A percentile compares a stretch with the other conserved stretches of the same genome.
Conservation (phyloP, 2,113 vertebrate genomes). For the Polyodon spathula region DNA sequence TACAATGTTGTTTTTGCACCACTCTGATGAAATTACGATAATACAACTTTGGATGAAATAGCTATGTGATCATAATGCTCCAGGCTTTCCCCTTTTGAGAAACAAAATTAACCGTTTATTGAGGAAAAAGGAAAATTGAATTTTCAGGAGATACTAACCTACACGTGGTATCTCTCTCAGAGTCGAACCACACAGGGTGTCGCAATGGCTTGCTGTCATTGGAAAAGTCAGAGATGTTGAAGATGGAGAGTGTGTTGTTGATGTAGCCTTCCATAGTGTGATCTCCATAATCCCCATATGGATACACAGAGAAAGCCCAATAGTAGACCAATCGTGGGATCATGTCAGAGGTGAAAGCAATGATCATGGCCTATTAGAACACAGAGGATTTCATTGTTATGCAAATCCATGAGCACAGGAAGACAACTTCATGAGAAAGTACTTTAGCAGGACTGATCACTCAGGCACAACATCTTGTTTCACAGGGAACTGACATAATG, state of each 20-base stretch:
- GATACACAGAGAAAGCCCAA: conserved; percentile 82
- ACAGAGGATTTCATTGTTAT: conserved; percentile 7
- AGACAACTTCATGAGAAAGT: no score
- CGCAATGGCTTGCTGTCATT: conserved; percentile 43
- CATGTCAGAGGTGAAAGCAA: conserved; percentile 92
- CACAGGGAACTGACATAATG: no score
- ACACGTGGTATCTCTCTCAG: conserved; percentile 56
- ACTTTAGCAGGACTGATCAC: no score
- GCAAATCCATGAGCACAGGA: no score
- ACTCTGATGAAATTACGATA: no score
- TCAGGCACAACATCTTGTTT: no score
- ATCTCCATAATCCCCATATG: conserved; percentile 51
- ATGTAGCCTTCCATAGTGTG: conserved; percentile 84
- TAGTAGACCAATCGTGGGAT: conserved; percentile 90
- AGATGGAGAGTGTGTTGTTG: conserved; percentile 76
- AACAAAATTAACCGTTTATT: no score
- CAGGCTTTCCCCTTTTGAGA: no score
- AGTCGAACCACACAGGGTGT: conserved; percentile 29
- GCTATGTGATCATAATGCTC: no score
- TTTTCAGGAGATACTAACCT: conserved; percentile 55
- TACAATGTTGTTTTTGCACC: no score
- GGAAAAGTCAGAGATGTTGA: conserved; percentile 63
- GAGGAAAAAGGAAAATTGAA: not conserved
- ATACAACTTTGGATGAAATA: no score
- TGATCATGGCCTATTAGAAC: conserved; percentile 78